phyloP scores from a whole-genome alignment of 1,140 invertebrate genomes.

The Drosophila teissieri region DNA sequence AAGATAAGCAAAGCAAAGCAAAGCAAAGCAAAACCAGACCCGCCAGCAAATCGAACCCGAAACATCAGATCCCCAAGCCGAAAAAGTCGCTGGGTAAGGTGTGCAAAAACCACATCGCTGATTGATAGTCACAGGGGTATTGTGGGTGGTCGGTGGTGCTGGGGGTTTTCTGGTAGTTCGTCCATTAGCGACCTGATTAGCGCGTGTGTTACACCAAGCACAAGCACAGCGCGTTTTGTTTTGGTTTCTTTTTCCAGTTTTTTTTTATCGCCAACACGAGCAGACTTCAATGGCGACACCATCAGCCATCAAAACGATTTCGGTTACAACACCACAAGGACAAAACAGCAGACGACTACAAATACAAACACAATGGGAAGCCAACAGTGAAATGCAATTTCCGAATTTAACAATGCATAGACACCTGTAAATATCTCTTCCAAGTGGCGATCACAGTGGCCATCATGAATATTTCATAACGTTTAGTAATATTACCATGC shows the following conservation, averaged over 20 bases:
- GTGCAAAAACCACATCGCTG: constrained; percentile 60
- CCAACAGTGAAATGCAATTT: constrained; percentile 51
- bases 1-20: constrained; percentile 60
- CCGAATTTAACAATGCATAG: constrained; percentile 55
- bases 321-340: constrained; percentile 66
- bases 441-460: constrained; percentile 26
- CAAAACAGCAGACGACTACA: constrained; percentile 40
- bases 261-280: constrained; percentile 69
- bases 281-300: constrained; percentile 48
- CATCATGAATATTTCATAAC: constrained; percentile 7
- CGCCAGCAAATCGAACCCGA: constrained; percentile 34
- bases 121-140: constrained; percentile 55
- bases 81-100: constrained; percentile 52
- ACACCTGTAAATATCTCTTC: constrained; percentile 31
- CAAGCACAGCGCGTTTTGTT: constrained; percentile 39
- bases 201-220: constrained; percentile 65
- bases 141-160: constrained; percentile 30
- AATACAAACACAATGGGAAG: constrained; percentile 12
- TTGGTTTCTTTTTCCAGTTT: constrained; percentile 21
- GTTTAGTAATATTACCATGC: constrained; percentile 16
- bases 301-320: constrained; percentile 60
- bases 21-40: constrained; percentile 44
- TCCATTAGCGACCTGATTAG: constrained; percentile 66
- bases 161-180: constrained; percentile 22
- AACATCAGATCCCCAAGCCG: constrained; percentile 23